phyloP scores from a whole-genome alignment of 1,140 invertebrate species.

The Trichonephila inaurata region DNA sequence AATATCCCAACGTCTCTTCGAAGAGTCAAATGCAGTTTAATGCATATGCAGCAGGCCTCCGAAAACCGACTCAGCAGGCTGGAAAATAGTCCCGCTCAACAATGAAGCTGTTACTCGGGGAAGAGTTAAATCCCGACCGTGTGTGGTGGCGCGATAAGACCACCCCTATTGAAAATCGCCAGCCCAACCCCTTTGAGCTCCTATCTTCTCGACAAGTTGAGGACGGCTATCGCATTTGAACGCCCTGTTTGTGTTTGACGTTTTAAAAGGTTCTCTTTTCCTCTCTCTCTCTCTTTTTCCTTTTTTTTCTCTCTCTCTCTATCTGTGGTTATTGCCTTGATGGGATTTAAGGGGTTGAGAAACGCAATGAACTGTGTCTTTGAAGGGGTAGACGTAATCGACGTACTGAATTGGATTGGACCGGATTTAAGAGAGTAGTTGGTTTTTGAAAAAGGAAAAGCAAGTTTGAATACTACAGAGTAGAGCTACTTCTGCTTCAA shows the following conservation, averaged over 20 bases:
- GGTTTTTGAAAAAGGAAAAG: background rate
- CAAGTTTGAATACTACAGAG: background rate
- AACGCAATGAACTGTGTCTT: constrained; percentile 42
- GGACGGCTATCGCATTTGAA: constrained; percentile 42
- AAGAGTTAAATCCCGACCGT: constrained; percentile 49
- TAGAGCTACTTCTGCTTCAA: background rate
- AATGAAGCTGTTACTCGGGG: constrained; percentile 49
- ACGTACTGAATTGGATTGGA: background rate
- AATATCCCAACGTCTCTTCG: background rate
- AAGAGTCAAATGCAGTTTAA: constrained; percentile 13
- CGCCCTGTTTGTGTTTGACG: constrained; percentile 48
- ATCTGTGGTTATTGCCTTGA: constrained; percentile 11
- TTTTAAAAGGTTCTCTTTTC: constrained; percentile 48
- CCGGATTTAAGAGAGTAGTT: background rate
- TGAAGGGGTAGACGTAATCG: constrained; percentile 19
- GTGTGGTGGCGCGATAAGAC: constrained; percentile 50
- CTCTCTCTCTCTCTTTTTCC: background rate
- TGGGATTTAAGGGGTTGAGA: constrained; percentile 41
- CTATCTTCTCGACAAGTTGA: constrained; percentile 28
- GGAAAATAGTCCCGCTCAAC: constrained; percentile 41
- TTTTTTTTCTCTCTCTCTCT: background rate
- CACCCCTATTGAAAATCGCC: constrained; percentile 45
- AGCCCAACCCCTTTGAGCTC: constrained; percentile 14
- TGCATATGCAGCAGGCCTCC: constrained; percentile 23
- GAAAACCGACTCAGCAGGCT: constrained; percentile 28